Conservation (phyloP, 2,797 vertebrate species). For the Poeciliopsis gracilis region DNA sequence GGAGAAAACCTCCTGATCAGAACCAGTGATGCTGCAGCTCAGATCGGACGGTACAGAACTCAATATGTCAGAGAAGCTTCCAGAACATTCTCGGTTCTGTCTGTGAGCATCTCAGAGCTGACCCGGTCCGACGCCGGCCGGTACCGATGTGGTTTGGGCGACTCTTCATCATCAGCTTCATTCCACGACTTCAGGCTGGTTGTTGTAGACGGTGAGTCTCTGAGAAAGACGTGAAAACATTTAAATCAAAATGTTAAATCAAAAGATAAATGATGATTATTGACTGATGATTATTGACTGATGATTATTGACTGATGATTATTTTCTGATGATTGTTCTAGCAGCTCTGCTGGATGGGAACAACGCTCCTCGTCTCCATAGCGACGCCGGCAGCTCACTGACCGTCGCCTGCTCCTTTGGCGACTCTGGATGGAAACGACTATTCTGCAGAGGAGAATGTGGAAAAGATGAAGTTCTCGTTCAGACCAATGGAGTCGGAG, state of each 20-base stretch:
- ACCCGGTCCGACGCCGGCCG: neutral
- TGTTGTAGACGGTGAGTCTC: neutral
- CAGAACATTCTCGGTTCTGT: neutral
- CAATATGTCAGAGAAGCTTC: neutral
- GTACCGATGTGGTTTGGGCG: conserved; percentile 4
- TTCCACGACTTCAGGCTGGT: neutral
- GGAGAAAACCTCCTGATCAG: neutral
- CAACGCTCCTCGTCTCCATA: neutral
- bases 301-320: too few relatives aligned
- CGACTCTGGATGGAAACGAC: accelerated
- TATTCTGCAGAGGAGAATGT: neutral
- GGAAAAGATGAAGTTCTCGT: neutral
- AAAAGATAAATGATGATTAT: neutral
- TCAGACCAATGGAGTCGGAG: neutral
- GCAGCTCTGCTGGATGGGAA: conserved; percentile 9
- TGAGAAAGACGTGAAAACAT: neutral
- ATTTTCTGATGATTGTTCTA: neutral
- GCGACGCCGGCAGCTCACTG: conserved; percentile 3
- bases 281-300: neutral
- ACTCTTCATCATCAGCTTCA: neutral
- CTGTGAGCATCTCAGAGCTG: conserved; percentile 1
- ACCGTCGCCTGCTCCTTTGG: neutral
- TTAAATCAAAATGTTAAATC: neutral
- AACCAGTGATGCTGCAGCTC: neutral
- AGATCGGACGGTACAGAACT: neutral